A percentile compares a stretch with the other conserved stretches of the same genome.
These are phyloP conservation scores for Pomatostomus ruficeps DNA, from an alignment of 2,113 vertebrate species.

Conservation along the genomic window DNA sequence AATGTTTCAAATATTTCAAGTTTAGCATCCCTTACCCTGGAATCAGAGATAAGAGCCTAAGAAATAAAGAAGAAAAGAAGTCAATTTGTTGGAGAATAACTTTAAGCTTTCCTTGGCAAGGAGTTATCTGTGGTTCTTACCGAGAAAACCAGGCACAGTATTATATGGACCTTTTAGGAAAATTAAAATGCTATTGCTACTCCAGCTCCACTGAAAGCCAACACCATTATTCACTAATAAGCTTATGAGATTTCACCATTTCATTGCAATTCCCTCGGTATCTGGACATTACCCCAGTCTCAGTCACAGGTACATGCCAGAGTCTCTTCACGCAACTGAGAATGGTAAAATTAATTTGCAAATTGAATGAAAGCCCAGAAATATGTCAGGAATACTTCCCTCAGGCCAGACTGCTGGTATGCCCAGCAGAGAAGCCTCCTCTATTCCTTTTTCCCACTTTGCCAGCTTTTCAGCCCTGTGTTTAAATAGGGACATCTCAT, in stretches of 20 bases:
- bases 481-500: rapidly evolving
- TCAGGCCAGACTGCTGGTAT: not conserved
- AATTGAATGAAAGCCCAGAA: constrained; percentile 29
- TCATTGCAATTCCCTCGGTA: not conserved
- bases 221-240: not conserved
- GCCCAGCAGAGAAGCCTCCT: not conserved
- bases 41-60: not conserved
- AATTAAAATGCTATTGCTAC: not conserved
- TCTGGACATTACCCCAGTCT: not conserved
- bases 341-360: not conserved
- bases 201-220: not conserved
- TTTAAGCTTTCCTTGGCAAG: constrained; percentile 15
- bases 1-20: not conserved
- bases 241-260: constrained; percentile 28
- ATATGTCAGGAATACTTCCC: not conserved
- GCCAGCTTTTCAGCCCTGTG: not conserved
- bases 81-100: not conserved
- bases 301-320: not conserved
- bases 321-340: not conserved
- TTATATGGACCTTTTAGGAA: not conserved
- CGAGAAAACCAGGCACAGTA: not conserved
- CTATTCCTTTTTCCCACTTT: not conserved
- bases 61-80: constrained; percentile 1
- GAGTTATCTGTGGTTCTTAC: not conserved
- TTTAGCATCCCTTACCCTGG: not conserved